phyloP scores from a whole-genome alignment of 2,888 invertebrate genomes.

The Leptopilina syphax region DNA sequence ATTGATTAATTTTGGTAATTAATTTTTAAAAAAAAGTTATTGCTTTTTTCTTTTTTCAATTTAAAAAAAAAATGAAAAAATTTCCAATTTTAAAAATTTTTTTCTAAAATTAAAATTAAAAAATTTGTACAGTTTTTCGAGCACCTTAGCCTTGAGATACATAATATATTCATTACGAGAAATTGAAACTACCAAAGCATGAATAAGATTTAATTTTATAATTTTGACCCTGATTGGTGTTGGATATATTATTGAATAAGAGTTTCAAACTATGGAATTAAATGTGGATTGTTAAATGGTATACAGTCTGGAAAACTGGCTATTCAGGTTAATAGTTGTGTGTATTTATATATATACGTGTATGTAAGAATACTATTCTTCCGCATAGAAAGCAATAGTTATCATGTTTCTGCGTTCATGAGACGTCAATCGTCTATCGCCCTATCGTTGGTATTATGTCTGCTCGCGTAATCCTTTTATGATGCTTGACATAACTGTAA shows the following conservation, averaged over 20 bases:
- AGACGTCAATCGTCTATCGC: conserved; percentile 13
- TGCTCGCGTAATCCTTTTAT: conserved; percentile 18
- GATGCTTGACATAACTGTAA: conserved; percentile 32
- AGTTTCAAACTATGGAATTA: background rate
- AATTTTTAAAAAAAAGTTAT: too few species aligned
- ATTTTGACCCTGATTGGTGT: background rate
- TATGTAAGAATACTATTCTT: conserved; percentile 42
- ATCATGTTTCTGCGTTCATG: conserved; percentile 41
- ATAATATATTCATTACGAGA: too few species aligned
- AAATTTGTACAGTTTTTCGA: too few species aligned
- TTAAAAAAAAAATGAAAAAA: too few species aligned
- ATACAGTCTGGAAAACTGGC: background rate
- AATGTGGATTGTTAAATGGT: background rate
- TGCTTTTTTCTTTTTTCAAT: too few species aligned
- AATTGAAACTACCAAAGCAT: too few species aligned
- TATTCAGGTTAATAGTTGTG: conserved; percentile 34
- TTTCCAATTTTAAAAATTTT: too few species aligned
- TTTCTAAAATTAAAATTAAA: too few species aligned
- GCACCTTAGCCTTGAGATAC: too few species aligned
- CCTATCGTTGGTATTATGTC: conserved; percentile 29
- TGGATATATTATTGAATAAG: background rate
- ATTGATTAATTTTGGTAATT: too few species aligned
- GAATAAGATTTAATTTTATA: background rate
- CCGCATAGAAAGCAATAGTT: conserved; percentile 54
- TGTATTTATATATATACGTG: too few species aligned